A percentile compares a stretch with the other conserved stretches of the same genome.
Conservation (phyloP, 2,888 invertebrate species). For the Dicranocentrus wangi region DNA sequence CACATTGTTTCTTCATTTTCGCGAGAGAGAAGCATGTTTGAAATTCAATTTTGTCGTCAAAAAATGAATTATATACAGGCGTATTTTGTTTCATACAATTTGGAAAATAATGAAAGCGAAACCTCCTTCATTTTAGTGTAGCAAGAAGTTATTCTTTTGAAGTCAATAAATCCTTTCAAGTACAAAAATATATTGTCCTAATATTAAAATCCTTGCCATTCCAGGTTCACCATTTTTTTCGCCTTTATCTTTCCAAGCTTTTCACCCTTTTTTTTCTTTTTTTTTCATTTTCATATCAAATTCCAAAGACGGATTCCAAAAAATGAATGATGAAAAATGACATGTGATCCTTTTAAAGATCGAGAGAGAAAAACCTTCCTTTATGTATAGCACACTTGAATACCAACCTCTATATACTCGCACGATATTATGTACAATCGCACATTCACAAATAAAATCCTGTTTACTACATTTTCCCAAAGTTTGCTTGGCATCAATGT, state of each 20-base stretch:
- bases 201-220: background rate
- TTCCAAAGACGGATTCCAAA: conserved; percentile 18
- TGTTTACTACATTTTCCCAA: background rate
- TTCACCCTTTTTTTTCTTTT: background rate
- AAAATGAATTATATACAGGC: too few relatives aligned
- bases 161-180: conserved; percentile 13
- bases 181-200: conserved; percentile 1
- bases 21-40: background rate
- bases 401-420: background rate
- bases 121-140: background rate
- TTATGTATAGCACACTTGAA: background rate
- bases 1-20: background rate
- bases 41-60: too few relatives aligned
- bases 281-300: conserved; percentile 14
- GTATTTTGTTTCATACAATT: background rate
- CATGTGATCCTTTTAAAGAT: conserved; percentile 3
- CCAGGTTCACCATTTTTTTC: background rate
- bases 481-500: background rate
- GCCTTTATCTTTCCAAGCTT: background rate
- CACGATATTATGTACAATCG: background rate
- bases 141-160: background rate
- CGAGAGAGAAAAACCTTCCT: background rate
- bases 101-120: background rate
- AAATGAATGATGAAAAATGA: conserved; percentile 32
- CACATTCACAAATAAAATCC: too few relatives aligned